phyloP scores from a whole-genome alignment of 1,140 invertebrate genomes.

The Dreissena polymorpha region DNA sequence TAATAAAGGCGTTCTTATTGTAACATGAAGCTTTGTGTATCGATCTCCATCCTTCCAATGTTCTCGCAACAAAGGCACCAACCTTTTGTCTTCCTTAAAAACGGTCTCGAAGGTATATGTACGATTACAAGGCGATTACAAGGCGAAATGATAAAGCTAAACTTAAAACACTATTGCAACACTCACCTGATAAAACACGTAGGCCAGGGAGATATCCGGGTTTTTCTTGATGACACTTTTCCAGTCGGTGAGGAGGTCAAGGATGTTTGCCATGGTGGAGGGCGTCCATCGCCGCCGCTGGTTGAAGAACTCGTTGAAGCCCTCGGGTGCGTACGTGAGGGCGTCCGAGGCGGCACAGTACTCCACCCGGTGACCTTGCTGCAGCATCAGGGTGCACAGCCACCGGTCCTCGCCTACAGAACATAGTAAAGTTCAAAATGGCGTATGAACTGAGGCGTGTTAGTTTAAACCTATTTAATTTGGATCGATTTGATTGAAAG shows the following conservation, averaged over 20 bases:
- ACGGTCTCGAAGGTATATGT: no score
- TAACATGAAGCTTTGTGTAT: no score
- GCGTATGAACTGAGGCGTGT: background rate
- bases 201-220: constrained; percentile 67
- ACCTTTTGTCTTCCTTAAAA: no score
- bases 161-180: no score
- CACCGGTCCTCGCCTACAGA: constrained; percentile 84
- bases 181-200: constrained; percentile 73
- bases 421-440: background rate
- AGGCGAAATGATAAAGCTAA: no score
- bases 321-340: constrained; percentile 84
- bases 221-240: constrained; percentile 74
- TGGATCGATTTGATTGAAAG: no score
- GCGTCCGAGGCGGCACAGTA: constrained; percentile 85
- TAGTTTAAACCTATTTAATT: no score
- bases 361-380: constrained; percentile 84
- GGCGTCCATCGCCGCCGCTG: constrained; percentile 85
- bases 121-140: no score
- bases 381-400: constrained; percentile 84
- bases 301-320: constrained; percentile 84
- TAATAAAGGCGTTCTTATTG: no score
- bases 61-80: no score
- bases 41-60: no score
- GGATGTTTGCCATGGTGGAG: constrained; percentile 85
- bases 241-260: constrained; percentile 81